Evolutionary conservation across 2,888 invertebrate species (phyloP).

Genomic region (Diarsia brunnea): DNA sequence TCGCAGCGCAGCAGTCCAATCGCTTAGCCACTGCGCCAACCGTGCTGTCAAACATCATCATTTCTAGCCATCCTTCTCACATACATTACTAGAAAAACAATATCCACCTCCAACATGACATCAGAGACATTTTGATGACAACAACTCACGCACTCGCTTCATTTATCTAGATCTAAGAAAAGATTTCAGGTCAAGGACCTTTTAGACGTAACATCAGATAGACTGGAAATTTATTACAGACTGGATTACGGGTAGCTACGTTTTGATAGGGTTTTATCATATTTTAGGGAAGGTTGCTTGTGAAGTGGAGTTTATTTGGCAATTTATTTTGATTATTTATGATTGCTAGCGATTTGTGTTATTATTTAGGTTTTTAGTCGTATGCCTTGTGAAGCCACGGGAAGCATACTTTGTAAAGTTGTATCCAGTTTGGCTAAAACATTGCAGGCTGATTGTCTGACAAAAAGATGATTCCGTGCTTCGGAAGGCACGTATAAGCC

Average conservation of each 20-base stretch:
- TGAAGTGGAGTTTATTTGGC: neutral
- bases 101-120: neutral
- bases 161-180: conserved; percentile 26
- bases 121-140: conserved; percentile 27
- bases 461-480: too few relatives aligned
- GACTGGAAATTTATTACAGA: conserved; percentile 34
- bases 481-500: too few relatives aligned
- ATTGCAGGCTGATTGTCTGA: too few relatives aligned
- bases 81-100: neutral
- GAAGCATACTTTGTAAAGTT: too few relatives aligned
- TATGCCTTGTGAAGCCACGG: too few relatives aligned
- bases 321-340: neutral
- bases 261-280: conserved; percentile 15
- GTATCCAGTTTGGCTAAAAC: too few relatives aligned
- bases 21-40: too few relatives aligned
- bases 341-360: neutral
- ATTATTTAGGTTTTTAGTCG: too few relatives aligned
- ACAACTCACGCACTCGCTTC: conserved; percentile 38
- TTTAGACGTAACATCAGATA: conserved; percentile 43
- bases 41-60: too few relatives aligned
- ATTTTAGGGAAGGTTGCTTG: neutral
- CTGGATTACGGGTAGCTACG: neutral
- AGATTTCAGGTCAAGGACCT: conserved; percentile 39
- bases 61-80: too few relatives aligned
- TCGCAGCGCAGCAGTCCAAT: too few relatives aligned